Evolutionary conservation across 2,113 vertebrate genomes (phyloP).

Genomic region (Gadus chalcogrammus): DNA sequence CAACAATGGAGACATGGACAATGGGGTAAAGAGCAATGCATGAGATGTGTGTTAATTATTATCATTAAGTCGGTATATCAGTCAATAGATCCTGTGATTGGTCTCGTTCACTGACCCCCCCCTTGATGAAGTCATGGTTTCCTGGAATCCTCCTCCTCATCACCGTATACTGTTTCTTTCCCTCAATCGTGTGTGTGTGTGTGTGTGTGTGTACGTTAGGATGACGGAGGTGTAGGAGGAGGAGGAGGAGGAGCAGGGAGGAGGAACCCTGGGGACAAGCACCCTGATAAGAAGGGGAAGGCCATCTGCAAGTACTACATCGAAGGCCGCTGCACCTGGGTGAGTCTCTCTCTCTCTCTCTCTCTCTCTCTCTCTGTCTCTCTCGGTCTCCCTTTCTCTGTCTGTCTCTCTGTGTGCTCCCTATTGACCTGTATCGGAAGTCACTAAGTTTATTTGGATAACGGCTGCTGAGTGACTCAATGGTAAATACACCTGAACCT

Average conservation of each 20-base stretch:
- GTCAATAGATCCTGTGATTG: not conserved
- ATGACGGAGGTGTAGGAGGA: constrained; percentile 46
- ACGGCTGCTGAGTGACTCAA: not conserved
- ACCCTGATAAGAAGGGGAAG: constrained; percentile 90
- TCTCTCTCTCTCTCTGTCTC: too few species aligned
- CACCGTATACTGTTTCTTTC: not conserved
- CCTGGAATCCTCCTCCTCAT: not conserved
- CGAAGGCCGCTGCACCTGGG: constrained; percentile 93
- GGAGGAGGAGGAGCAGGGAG: constrained; percentile 72
- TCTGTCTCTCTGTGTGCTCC: too few species aligned
- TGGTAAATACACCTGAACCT: not conserved
- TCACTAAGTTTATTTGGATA: not conserved
- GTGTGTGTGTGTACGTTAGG: constrained; percentile 31
- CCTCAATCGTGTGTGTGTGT: not conserved
- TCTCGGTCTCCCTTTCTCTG: too few species aligned
- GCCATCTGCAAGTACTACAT: constrained; percentile 98
- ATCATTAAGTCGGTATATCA: not conserved
- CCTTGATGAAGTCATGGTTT: too few species aligned
- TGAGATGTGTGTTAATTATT: not conserved
- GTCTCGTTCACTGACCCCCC: too few species aligned
- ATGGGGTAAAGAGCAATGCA: constrained; percentile 73
- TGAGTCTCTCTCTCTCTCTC: constrained; percentile 41
- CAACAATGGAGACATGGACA: constrained; percentile 85
- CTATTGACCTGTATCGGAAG: too few species aligned
- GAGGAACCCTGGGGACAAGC: constrained; percentile 83